phyloP scores from a whole-genome alignment of 2,797 vertebrate species.

The Hoplostethus atlanticus region DNA sequence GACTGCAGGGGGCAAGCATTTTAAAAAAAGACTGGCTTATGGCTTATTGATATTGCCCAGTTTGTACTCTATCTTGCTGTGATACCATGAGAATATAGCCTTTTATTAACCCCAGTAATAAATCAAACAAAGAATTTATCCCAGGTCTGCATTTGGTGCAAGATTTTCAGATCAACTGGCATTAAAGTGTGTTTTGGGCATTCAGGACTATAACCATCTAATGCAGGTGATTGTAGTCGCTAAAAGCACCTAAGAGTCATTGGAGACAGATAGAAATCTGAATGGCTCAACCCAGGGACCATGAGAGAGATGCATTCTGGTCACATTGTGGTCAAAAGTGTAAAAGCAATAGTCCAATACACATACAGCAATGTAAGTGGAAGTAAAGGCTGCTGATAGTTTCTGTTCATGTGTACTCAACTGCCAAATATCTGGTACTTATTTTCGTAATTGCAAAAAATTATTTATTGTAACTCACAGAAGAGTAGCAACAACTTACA shows the following conservation, averaged over 20 bases:
- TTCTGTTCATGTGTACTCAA: too few relatives aligned
- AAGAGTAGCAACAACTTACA: neutral
- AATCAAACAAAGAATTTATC: neutral
- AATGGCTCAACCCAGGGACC: neutral
- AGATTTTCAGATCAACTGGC: conserved; percentile 13
- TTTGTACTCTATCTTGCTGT: neutral
- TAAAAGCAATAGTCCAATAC: neutral
- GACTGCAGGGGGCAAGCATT: conserved; percentile 29
- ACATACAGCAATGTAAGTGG: neutral
- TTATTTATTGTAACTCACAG: neutral
- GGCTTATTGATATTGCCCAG: conserved; percentile 7
- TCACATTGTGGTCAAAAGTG: neutral
- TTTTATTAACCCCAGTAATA: neutral
- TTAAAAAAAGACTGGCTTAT: conserved; percentile 10
- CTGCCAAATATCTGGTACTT: too few relatives aligned
- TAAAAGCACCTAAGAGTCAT: conserved; percentile 18
- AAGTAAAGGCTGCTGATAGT: neutral
- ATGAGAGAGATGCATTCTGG: neutral
- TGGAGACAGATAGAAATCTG: conserved; percentile 4
- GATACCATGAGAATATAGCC: neutral
- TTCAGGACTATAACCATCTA: conserved; percentile 3
- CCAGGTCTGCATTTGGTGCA: neutral
- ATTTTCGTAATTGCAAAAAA: too few relatives aligned
- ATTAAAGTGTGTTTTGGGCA: conserved; percentile 15
- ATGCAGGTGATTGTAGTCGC: neutral